Evolutionary conservation across 2,113 vertebrate genomes (phyloP).

Genomic region (Clarias gariepinus): DNA sequence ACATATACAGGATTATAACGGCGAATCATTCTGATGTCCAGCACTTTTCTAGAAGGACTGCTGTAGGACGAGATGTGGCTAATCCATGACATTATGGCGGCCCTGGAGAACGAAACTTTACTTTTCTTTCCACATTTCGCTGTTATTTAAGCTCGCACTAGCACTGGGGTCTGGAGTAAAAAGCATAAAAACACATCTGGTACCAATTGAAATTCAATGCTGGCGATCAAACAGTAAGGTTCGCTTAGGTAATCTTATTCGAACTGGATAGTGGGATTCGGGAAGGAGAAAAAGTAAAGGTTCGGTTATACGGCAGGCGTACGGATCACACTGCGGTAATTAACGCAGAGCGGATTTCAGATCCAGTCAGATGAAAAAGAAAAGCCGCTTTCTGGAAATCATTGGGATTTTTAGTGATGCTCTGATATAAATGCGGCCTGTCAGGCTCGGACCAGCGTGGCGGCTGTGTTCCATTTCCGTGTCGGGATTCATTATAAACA

Average conservation of each 20-base stretch:
- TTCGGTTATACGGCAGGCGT: slow-evolving; percentile 33
- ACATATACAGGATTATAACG: not conserved
- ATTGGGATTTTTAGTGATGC: slow-evolving; percentile 21
- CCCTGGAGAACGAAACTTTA: slow-evolving; percentile 14
- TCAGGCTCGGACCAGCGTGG: slow-evolving; percentile 17
- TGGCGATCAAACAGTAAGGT: slow-evolving; percentile 34
- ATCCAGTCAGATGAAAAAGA: slow-evolving; percentile 23
- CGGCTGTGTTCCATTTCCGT: slow-evolving; percentile 23
- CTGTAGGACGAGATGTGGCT: slow-evolving; percentile 16
- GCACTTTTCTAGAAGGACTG: not conserved
- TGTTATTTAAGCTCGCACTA: slow-evolving; percentile 24
- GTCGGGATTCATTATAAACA: slow-evolving; percentile 17
- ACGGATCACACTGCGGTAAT: slow-evolving; percentile 37
- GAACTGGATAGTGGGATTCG: slow-evolving; percentile 30
- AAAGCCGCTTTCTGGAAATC: slow-evolving; percentile 29
- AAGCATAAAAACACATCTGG: slow-evolving; percentile 42
- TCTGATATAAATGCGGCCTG: slow-evolving; percentile 42
- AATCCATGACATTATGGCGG: slow-evolving; percentile 33
- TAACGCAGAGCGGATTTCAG: slow-evolving; percentile 29
- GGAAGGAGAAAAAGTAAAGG: slow-evolving; percentile 19
- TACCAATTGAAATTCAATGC: slow-evolving; percentile 35
- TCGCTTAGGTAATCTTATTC: slow-evolving; percentile 48
- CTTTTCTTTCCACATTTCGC: slow-evolving; percentile 2
- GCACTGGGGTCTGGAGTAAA: slow-evolving; percentile 18
- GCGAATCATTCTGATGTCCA: not conserved